Evolutionary conservation across 2,888 invertebrate species (phyloP).

Genomic region (Melanophora roralis): DNA sequence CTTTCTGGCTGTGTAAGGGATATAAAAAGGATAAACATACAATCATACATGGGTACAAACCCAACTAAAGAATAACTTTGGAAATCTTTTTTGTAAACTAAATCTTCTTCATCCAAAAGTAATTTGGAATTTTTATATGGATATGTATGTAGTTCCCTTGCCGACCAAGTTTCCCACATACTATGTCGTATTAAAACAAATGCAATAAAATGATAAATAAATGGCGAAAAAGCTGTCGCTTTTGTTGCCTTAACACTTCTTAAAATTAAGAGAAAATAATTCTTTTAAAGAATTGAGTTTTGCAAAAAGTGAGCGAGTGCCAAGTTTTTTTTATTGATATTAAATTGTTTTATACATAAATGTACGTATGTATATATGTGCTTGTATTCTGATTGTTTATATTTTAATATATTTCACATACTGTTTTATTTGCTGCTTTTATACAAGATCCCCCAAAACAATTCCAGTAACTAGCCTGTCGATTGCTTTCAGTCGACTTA

Average conservation of each 20-base stretch:
- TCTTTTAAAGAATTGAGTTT: neutral
- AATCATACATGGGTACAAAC: no score
- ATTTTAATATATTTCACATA: slow-evolving; percentile 39
- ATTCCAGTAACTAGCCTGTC: slow-evolving; percentile 40
- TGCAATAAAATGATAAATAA: no score
- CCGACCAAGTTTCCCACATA: no score
- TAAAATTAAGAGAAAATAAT: neutral
- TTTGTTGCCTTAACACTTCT: neutral
- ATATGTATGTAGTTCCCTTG: no score
- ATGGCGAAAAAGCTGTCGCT: neutral
- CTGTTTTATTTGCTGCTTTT: slow-evolving; percentile 41
- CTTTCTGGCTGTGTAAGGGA: no score
- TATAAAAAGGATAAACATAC: no score
- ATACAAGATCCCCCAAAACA: slow-evolving; percentile 48
- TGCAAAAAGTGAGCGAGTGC: slow-evolving; percentile 22
- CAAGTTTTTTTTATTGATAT: slow-evolving; percentile 18
- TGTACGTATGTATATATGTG: neutral
- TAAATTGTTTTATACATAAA: no score
- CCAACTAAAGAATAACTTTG: no score
- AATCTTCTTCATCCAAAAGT: no score
- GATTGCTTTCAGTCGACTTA: slow-evolving; percentile 54
- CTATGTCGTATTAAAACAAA: no score
- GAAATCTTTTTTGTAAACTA: no score
- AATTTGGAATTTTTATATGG: no score
- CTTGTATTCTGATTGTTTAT: slow-evolving; percentile 15